A percentile compares a stretch with the other conserved stretches of the same genome.
Conservation (phyloP, 2,888 invertebrate genomes). For the Atrina japonica region DNA sequence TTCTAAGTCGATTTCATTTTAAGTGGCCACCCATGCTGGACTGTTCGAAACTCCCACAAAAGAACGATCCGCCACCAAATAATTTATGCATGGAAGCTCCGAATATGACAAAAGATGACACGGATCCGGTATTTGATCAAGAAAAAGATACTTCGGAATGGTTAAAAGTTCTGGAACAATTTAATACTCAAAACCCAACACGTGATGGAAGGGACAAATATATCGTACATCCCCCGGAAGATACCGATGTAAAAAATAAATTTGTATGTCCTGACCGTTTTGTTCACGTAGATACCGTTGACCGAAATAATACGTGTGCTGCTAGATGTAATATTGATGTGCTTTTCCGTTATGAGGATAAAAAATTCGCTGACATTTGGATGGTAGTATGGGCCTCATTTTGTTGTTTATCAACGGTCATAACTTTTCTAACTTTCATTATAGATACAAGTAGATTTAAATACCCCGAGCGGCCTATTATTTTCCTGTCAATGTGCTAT, state of each 20-base stretch:
- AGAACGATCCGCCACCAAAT: conserved; percentile 80
- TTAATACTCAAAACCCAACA: conserved; percentile 34
- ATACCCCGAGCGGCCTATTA: conserved; percentile 81
- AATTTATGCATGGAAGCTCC: conserved; percentile 89
- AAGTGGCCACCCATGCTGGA: conserved; percentile 88
- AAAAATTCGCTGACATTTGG: conserved; percentile 87
- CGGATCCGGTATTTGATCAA: conserved; percentile 53
- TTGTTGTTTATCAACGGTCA: conserved; percentile 83
- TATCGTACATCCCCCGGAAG: conserved; percentile 5
- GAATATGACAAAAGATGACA: conserved; percentile 67
- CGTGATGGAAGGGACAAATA: conserved; percentile 27
- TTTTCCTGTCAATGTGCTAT: conserved; percentile 81
- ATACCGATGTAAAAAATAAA: conserved; percentile 17
- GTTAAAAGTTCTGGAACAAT: conserved; percentile 56
- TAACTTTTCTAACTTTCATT: conserved; percentile 80
- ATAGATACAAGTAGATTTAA: conserved; percentile 80
- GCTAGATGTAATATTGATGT: conserved; percentile 86
- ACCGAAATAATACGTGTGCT: conserved; percentile 76
- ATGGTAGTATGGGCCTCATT: conserved; percentile 89
- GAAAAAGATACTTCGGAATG: conserved; percentile 58
- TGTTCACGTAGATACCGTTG: conserved; percentile 72
- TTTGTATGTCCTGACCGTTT: conserved; percentile 71
- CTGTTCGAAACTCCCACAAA: conserved; percentile 90
- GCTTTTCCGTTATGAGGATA: conserved; percentile 86
- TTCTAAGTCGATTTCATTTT: conserved; percentile 85